Base-by-base conservation (phyloP, 2,888 invertebrate genomes). In the Toxonevra muliebris region DNA sequence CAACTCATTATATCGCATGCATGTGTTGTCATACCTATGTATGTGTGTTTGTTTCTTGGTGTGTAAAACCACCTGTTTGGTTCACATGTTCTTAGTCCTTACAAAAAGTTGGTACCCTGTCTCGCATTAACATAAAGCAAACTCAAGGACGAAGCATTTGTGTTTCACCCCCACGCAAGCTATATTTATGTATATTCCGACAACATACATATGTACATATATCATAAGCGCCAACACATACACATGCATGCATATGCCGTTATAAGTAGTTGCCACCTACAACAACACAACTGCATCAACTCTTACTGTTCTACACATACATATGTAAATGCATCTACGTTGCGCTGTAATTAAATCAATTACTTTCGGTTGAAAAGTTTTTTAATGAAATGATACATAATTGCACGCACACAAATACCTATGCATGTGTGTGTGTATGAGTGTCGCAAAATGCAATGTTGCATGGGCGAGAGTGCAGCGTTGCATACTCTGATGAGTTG, bases 261-360 rank as follows among this genome's bases (percentile, higher is more conserved):
- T n/a, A 48, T 48, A 48, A 48, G 12, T 48, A 12, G 15, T n/a
- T 12, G 48, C 15, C 48, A 48, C 15, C 2, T 8, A 48, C 48
- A 48, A 5, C 8, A 52, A n/a, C 48, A 48, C 48, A 48, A 48
- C 12, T 5, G n/a, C 8, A 3, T n/a, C 48, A 12, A 48, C 48
- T n/a, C 48, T 15, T 15, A 48, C 45, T 45, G 45, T 12, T 13
- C 13, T 2, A 2, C 45, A 15, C 17, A 30, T 12, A 45, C 60
- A 13, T 13, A 19, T 1, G 12, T 10, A 8, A 19, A 12, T 48
- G 48, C 48, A 53, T 5, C 17, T 53, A 12, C 50, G 20, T 48
- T 61, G 9, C 41, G n/a, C 40, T 40, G 61, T 61, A 52, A 61
- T 61, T 61, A 61, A 61, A 61, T 61, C 40, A 61, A 50, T 61